Evolutionary conservation across 92 coral and sea anemone species (phyloP), one percentile per base, ranked within the genome.

Genomic region (Bergia puertoricense): DNA sequence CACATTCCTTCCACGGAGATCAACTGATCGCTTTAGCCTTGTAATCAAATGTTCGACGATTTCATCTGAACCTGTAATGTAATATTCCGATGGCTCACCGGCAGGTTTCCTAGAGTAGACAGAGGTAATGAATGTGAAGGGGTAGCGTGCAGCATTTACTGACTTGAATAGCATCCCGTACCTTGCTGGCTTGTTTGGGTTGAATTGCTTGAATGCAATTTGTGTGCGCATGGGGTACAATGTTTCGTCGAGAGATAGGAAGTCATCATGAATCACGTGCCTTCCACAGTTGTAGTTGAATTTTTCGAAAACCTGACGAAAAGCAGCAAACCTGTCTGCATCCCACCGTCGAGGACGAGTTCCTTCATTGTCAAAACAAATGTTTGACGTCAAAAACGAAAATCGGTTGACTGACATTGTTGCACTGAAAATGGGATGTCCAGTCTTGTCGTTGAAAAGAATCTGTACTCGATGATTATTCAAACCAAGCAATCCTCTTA

Each of bases 1-100:
- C 3, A 88, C 59, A 51, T 88, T 88, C 36, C 90, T 79, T 22
- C 90, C 90, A 23, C 69, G 38, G 11, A 88, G 73, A 41, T 45
- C n/a, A 10, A 73, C 77, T 30, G 44, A 73, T 16, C 40, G 77
- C 44, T 73, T 30, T 42, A 36, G 40, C 40, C 77, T 73, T 73
- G 77, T 30, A 41, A 73, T 42, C 77, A 73, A 42, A 41, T 73
- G 42, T 4, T 23, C 36, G 13, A 36, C 77, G 15, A 73, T 73
- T 23, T 73, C 77, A 73, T 73, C 77, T 30, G 77, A 30, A 30
- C 77, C 77, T 10, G 77, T 39, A 73, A 73, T 37, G 40, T 73
- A 73, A 37, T 30, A 73, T 37, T 73, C 11, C 42, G 42, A 39
- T 73, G 42, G 77, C 40, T 30, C 77, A 73, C 77, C 77, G 16